Evolutionary conservation across 2,888 invertebrate species (phyloP).

Genomic region (Carterocephalus palaemon): DNA sequence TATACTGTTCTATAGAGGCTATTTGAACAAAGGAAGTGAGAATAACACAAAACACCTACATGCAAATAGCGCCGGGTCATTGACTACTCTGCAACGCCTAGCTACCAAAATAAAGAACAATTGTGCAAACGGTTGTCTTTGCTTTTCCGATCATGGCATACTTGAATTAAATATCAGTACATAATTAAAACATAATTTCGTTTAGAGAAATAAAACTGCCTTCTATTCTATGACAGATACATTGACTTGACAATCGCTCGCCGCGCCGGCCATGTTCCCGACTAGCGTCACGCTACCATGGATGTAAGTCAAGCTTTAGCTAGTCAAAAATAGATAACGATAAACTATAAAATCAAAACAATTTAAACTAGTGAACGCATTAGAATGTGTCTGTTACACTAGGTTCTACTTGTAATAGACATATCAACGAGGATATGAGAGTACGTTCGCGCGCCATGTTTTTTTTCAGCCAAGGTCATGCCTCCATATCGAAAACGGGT

Average conservation of each 20-base stretch:
- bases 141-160: constrained; percentile 30
- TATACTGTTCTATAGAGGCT: constrained; percentile 31
- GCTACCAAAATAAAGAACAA: constrained; percentile 47
- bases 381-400: constrained; percentile 35
- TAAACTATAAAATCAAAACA: constrained; percentile 58
- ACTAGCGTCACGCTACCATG: constrained; percentile 72
- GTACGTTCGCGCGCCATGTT: constrained; percentile 75
- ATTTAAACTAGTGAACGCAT: constrained; percentile 33
- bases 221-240: constrained; percentile 49
- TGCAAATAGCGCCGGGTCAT: constrained; percentile 72
- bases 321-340: constrained; percentile 53
- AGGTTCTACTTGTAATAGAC: constrained; percentile 43
- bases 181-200: too few relatives aligned
- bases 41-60: constrained; percentile 56
- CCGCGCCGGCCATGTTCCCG: constrained; percentile 76
- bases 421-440: constrained; percentile 51
- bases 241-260: constrained; percentile 53
- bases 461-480: constrained; percentile 76
- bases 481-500: constrained; percentile 68
- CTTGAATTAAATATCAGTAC: constrained; percentile 35
- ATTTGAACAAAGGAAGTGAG: constrained; percentile 57
- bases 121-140: constrained; percentile 35
- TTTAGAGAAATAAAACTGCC: too few relatives aligned
- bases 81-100: constrained; percentile 53
- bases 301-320: constrained; percentile 54